Percentiles rank a stretch among this genome's conserved stretches.
These are phyloP conservation scores for Lasioglossum calceatum DNA, from an alignment of 2,888 invertebrate genomes.

Conservation along the genomic window DNA sequence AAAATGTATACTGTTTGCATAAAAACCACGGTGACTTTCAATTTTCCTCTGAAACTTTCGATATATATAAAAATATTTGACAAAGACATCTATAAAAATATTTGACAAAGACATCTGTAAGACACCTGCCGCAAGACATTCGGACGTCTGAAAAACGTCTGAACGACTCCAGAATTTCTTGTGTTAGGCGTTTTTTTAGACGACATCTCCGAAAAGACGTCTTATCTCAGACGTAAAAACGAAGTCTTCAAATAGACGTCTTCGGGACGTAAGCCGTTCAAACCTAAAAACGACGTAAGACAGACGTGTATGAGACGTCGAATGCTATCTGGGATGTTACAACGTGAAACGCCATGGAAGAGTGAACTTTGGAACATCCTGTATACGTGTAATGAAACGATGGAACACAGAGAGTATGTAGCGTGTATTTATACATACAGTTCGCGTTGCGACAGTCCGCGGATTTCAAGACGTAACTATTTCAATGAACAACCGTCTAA, in stretches of 20 bases:
- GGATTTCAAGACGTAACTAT: neutral
- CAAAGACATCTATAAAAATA: neutral
- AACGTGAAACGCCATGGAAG: neutral
- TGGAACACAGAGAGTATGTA: neutral
- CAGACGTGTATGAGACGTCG: too few species aligned
- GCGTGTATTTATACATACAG: slow-evolving; percentile 5
- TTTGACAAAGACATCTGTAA: too few species aligned
- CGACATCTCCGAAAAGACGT: too few species aligned
- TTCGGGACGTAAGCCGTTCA: too few species aligned
- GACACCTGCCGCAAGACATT: too few species aligned
- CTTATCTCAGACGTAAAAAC: too few species aligned
- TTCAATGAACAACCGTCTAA: neutral
- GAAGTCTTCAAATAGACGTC: too few species aligned
- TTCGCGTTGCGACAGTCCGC: neutral
- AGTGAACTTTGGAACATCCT: neutral
- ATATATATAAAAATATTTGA: neutral
- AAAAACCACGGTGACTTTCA: neutral
- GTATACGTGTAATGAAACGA: slow-evolving; percentile 13
- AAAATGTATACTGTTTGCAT: neutral
- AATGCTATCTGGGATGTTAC: neutral
- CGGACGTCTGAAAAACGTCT: too few species aligned
- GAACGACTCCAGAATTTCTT: too few species aligned
- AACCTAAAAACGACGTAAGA: too few species aligned
- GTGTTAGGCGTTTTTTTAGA: too few species aligned
- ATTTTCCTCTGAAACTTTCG: neutral